Conservation (phyloP, 2,797 vertebrate species). For the Falco concolor region DNA sequence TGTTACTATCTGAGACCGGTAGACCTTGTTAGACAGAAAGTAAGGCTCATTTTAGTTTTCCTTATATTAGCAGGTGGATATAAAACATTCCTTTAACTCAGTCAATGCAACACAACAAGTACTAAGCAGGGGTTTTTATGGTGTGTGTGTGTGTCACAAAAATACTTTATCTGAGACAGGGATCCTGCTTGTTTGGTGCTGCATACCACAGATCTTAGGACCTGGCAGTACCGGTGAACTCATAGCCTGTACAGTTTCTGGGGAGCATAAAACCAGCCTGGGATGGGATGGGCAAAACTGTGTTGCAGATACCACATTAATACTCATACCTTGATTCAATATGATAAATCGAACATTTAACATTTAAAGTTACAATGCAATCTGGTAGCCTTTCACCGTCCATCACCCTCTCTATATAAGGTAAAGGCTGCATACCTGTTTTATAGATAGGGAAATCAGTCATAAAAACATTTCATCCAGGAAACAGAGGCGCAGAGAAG, state of each 20-base stretch:
- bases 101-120: background rate
- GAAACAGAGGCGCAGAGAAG: background rate
- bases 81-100: background rate
- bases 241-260: background rate
- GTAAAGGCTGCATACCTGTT: background rate
- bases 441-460: background rate
- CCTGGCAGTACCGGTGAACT: background rate
- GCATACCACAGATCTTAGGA: background rate
- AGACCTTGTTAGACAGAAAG: background rate
- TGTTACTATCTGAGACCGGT: background rate
- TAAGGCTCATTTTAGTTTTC: background rate
- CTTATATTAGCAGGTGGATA: background rate
- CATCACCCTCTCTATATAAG: background rate
- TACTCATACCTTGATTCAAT: background rate
- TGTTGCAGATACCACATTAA: background rate
- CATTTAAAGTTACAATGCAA: background rate
- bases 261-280: background rate
- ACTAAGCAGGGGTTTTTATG: background rate
- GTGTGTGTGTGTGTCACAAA: background rate
- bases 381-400: background rate
- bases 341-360: background rate
- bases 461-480: background rate
- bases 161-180: background rate
- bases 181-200: background rate
- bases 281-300: background rate